Percentiles rank a stretch among this genome's conserved stretches.
Conservation (phyloP, 2,888 invertebrate genomes). For the Bruchidius siliquastri region DNA sequence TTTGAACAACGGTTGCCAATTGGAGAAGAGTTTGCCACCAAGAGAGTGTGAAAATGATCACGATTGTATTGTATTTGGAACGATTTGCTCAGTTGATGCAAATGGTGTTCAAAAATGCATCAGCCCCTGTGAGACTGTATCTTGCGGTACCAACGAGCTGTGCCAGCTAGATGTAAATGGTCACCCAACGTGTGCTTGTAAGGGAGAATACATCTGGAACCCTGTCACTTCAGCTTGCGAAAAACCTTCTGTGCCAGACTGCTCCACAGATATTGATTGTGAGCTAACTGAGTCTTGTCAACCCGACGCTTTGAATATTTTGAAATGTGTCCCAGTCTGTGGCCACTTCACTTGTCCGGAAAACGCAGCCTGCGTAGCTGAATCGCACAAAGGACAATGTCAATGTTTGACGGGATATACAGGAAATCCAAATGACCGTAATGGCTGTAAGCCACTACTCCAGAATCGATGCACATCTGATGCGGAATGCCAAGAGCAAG, state of each 20-base stretch:
- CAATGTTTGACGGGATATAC: conserved; percentile 78
- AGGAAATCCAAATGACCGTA: conserved; percentile 86
- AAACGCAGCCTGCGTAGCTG: conserved; percentile 76
- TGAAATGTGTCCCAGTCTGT: conserved; percentile 77
- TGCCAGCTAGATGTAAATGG: conserved; percentile 65
- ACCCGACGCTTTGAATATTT: conserved; percentile 79
- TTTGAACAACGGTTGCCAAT: conserved; percentile 72
- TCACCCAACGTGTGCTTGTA: conserved; percentile 75
- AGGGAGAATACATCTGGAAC: conserved; percentile 76
- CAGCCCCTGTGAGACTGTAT: conserved; percentile 73
- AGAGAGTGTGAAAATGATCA: conserved; percentile 63
- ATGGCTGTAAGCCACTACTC: conserved; percentile 71
- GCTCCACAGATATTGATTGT: conserved; percentile 67
- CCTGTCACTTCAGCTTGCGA: conserved; percentile 77
- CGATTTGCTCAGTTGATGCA: conserved; percentile 63
- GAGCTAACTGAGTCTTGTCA: conserved; percentile 66
- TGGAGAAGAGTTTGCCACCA: conserved; percentile 56
- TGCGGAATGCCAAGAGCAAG: conserved; percentile 78
- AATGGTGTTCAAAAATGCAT: conserved; percentile 66
- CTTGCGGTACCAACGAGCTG: conserved; percentile 77
- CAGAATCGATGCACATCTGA: conserved; percentile 75
- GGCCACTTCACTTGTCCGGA: conserved; percentile 77
- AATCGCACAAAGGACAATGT: conserved; percentile 71
- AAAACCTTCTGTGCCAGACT: conserved; percentile 82
- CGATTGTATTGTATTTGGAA: conserved; percentile 69